Conservation (phyloP, 2,888 invertebrate species). For the Acrobasis consociella region DNA sequence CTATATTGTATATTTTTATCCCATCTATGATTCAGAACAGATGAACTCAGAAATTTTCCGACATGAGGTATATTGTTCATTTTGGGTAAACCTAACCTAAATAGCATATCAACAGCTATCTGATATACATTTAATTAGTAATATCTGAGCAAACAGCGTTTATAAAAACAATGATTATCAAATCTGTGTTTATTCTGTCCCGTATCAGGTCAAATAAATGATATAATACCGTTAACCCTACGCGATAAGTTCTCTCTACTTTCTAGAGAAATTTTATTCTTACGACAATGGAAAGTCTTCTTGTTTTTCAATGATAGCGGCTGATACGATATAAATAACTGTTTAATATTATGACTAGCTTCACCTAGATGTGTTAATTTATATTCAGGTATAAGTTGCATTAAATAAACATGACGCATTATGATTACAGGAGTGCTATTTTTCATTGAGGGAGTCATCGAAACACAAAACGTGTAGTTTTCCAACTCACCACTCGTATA, state of each 20-base stretch:
- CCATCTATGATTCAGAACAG: too few species aligned
- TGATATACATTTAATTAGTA: slow-evolving; percentile 8
- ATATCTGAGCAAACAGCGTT: slow-evolving; percentile 11
- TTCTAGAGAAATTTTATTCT: slow-evolving; percentile 30
- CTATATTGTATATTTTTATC: too few species aligned
- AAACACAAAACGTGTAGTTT: too few species aligned
- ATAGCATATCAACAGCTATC: slow-evolving; percentile 6
- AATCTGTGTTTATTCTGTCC: slow-evolving; percentile 28
- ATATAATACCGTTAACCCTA: slow-evolving; percentile 32
- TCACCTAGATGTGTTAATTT: neutral
- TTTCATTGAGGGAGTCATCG: too few species aligned
- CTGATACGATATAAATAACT: neutral
- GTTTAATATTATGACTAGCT: slow-evolving; percentile 8
- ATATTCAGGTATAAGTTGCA: neutral
- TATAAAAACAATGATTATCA: slow-evolving; percentile 33
- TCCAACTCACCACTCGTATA: too few species aligned
- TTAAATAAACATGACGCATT: neutral
- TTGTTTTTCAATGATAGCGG: slow-evolving; percentile 7
- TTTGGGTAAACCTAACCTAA: neutral
- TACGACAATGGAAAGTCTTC: slow-evolving; percentile 16
- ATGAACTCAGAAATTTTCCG: too few species aligned
- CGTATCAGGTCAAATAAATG: slow-evolving; percentile 30
- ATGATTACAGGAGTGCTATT: too few species aligned
- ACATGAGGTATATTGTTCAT: too few species aligned
- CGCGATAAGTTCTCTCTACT: slow-evolving; percentile 21